Conservation (phyloP, 1,140 invertebrate species). For the Trichomalopsis sarcophagae region DNA sequence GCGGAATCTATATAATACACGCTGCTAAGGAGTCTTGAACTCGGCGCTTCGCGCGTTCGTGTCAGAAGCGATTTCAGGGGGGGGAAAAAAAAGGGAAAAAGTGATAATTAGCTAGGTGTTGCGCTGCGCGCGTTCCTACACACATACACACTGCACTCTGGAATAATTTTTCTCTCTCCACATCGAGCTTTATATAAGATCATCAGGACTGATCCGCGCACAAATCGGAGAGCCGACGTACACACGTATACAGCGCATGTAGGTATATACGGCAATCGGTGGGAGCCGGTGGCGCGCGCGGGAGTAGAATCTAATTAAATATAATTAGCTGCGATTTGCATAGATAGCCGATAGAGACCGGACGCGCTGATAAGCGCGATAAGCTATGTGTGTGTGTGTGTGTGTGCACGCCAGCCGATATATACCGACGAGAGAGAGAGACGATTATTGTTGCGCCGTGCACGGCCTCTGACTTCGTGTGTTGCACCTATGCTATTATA, state of each 20-base stretch:
- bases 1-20: background rate
- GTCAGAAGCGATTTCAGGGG: constrained; percentile 4
- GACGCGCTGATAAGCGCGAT: constrained; percentile 74
- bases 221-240: background rate
- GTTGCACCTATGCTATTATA: background rate
- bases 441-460: constrained; percentile 71
- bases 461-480: constrained; percentile 49
- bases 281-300: constrained; percentile 53
- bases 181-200: background rate
- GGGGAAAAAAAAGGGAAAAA: background rate
- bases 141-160: background rate
- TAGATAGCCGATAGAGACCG: constrained; percentile 74
- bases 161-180: background rate
- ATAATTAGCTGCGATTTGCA: constrained; percentile 76
- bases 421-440: constrained; percentile 58
- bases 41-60: background rate
- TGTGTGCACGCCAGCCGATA: constrained; percentile 61
- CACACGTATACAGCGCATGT: background rate
- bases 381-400: constrained; percentile 52
- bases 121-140: background rate
- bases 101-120: constrained; percentile 24
- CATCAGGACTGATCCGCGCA: constrained; percentile 16
- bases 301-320: constrained; percentile 76
- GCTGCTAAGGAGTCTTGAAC: background rate
- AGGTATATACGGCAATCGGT: constrained; percentile 5